These are phyloP conservation scores for Drosophila seguyi DNA, from an alignment of 1,140 invertebrate genomes.

Conservation along the genomic window DNA sequence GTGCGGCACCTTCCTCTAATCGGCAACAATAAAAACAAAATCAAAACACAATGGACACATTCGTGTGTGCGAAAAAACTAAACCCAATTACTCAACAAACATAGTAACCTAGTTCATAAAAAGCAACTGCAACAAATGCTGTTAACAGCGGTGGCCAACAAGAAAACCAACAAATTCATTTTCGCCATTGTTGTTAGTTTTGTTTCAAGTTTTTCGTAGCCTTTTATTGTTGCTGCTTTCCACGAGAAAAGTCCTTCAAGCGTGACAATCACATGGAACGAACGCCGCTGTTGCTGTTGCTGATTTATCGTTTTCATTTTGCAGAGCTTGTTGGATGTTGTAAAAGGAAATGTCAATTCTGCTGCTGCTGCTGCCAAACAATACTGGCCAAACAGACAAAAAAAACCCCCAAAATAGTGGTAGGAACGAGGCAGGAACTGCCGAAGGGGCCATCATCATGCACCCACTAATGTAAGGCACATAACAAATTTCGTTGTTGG, in stretches of 20 bases:
- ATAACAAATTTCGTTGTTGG: conserved; percentile 69
- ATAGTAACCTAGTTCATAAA: conserved; percentile 83
- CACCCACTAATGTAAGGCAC: conserved; percentile 71
- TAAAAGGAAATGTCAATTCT: conserved; percentile 83
- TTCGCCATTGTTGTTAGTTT: conserved; percentile 71
- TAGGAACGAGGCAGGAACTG: background rate
- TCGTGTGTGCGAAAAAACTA: conserved; percentile 78
- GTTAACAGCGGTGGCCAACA: conserved; percentile 79
- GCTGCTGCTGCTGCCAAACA: conserved; percentile 65
- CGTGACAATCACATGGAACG: conserved; percentile 80
- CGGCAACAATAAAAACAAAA: conserved; percentile 37
- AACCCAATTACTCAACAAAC: conserved; percentile 84
- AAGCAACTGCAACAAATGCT: conserved; percentile 63
- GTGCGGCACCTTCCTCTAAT: conserved; percentile 77
- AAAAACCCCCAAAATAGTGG: conserved; percentile 11
- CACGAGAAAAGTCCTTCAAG: conserved; percentile 78
- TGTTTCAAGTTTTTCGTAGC: conserved; percentile 43
- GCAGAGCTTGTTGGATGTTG: conserved; percentile 78
- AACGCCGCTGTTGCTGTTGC: conserved; percentile 58
- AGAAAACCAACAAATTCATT: conserved; percentile 82
- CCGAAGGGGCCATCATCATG: conserved; percentile 10
- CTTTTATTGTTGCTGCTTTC: conserved; percentile 62
- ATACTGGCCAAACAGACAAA: conserved; percentile 34
- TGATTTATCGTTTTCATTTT: conserved; percentile 84
- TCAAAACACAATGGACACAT: conserved; percentile 54